Base-by-base conservation (phyloP, 2,888 invertebrate genomes). In the Synergus gifuensis region DNA sequence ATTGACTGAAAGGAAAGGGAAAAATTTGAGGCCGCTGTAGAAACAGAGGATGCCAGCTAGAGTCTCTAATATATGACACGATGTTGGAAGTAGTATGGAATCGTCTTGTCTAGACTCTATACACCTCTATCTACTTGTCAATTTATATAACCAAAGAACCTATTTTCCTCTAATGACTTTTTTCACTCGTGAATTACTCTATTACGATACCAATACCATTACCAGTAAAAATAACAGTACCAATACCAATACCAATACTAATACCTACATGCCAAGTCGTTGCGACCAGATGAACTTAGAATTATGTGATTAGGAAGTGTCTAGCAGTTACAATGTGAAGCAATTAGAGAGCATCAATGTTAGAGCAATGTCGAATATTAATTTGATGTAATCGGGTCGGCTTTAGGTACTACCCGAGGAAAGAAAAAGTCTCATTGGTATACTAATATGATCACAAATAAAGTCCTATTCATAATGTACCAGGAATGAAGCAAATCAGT, bases 131-230 rank as follows among this genome's bases (percentile, higher is more conserved):
- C 90, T 91, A 91, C 91, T 89, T 90, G 91, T 91, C 90, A 91
- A 91, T 91, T 91, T 87, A 87, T 73, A 73, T 36, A 73, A 66
- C 66, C n/a, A 87, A 88, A 83, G 82, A 88, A 87, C 86, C 87
- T 91, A 90, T 90, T 91, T 90, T 90, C 88, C 87, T 91, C 89
- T 88, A 89, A 90, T 89, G 86, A 89, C 88, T 90, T 90, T 89
- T 91, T 90, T 88, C 90, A 90, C 90, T 89, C 86, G 84, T 86
- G 66, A 80, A 78, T 79, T 83, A 83, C 78, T 79, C 82, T 69
- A 80, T 81, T 54, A 54, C 8, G 49, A 36, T 28, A 46, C 28
- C 28, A 44, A 67, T n/a, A 36, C 36, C 5, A 36, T 36, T 36
- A 36, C 36, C 36, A 36, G 36, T 36, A 36, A 36, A 4, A 36